Conservation (phyloP, 2,888 invertebrate genomes). For the Lasioglossum marginatum region DNA sequence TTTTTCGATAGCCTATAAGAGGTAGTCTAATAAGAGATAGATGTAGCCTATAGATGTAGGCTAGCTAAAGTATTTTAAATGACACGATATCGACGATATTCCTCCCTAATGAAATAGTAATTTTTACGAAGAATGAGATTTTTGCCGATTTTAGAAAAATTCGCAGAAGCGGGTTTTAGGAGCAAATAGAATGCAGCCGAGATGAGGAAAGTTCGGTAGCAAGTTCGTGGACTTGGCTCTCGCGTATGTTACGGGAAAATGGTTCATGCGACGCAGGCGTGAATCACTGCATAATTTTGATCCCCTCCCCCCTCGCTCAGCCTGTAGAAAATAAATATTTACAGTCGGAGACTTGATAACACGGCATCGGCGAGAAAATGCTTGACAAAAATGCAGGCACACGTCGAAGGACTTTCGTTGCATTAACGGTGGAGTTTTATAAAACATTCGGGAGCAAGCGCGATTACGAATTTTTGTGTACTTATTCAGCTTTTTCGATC, state of each 20-base stretch:
- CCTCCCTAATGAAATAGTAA: not conserved
- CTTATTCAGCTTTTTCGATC: too few relatives aligned
- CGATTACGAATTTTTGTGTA: not conserved
- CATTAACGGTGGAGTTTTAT: not conserved
- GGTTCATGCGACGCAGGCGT: not conserved
- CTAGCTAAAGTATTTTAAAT: not conserved
- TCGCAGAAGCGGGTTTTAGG: constrained; percentile 19
- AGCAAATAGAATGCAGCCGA: constrained; percentile 27
- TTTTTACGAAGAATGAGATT: constrained; percentile 1
- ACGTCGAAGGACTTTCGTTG: not conserved
- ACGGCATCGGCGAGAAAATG: not conserved
- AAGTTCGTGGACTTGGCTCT: constrained; percentile 39
- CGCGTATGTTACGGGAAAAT: constrained; percentile 37
- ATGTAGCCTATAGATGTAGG: too few relatives aligned
- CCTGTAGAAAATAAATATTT: constrained; percentile 31
- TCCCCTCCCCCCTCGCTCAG: not conserved
- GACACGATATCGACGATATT: not conserved
- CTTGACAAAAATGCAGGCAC: constrained; percentile 16
- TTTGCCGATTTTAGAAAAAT: constrained; percentile 19
- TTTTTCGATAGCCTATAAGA: too few relatives aligned
- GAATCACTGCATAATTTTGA: constrained; percentile 41
- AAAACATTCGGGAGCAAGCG: not conserved
- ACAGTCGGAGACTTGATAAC: not conserved
- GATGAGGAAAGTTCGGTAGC: constrained; percentile 48
- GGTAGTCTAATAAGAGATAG: too few relatives aligned